Percentiles rank a stretch among this genome's conserved stretches.
phyloP scores from a whole-genome alignment of 2,113 vertebrate species.

The Passerina amoena region DNA sequence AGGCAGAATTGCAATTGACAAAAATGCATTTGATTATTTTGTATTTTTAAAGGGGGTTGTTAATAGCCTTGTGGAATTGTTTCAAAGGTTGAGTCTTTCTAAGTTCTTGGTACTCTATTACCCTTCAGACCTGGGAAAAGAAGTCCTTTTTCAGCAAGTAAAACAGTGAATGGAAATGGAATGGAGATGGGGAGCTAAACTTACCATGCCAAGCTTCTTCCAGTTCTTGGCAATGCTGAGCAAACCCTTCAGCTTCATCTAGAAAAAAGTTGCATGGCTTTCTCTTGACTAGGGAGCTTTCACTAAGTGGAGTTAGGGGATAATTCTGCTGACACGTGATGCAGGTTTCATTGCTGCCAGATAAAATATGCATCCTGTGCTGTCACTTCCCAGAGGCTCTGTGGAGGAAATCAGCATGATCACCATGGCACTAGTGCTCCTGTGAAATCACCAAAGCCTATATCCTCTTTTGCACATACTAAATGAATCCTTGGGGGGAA shows the following conservation, averaged over 20 bases:
- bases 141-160: background rate
- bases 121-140: background rate
- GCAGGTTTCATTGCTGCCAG: background rate
- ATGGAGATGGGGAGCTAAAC: background rate
- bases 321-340: background rate
- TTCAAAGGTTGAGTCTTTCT: background rate
- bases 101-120: background rate
- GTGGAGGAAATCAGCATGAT: background rate
- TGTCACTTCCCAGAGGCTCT: background rate
- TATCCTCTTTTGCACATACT: background rate
- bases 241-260: background rate
- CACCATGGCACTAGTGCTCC: background rate
- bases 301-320: background rate
- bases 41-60: background rate
- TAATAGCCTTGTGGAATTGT: background rate
- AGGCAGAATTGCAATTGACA: background rate
- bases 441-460: background rate
- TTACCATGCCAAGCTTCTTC: background rate
- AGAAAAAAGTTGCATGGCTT: background rate
- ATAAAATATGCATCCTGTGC: background rate
- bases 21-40: background rate
- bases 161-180: background rate
- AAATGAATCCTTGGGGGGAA: background rate
- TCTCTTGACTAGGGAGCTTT: background rate
- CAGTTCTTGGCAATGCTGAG: background rate